phyloP scores from a whole-genome alignment of 1,140 invertebrate species.

The Diuraphis noxia region DNA sequence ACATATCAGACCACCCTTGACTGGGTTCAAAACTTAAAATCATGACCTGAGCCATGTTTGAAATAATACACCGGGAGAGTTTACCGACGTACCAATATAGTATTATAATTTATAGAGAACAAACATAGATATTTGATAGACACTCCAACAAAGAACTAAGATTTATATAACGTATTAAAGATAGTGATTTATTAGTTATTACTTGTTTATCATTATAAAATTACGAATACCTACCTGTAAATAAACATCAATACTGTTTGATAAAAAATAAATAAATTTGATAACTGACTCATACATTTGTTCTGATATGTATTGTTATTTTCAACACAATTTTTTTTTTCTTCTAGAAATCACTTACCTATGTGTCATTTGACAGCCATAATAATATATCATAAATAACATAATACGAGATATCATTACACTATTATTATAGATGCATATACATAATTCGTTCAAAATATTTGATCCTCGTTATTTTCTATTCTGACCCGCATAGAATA shows the following conservation, averaged over 20 bases:
- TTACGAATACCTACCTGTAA: neutral
- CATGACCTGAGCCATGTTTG: too few species aligned
- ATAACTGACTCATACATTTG: neutral
- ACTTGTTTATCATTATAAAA: neutral
- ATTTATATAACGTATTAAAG: neutral
- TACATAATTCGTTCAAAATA: neutral
- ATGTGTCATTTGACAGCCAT: neutral
- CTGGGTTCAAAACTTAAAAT: too few species aligned
- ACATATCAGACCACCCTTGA: too few species aligned
- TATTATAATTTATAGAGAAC: neutral
- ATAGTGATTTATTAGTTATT: neutral
- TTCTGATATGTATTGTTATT: neutral
- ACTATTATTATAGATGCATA: neutral
- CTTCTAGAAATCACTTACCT: neutral
- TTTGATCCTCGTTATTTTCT: neutral
- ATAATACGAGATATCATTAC: neutral
- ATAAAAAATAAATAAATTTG: neutral
- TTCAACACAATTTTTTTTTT: neutral
- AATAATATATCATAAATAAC: neutral
- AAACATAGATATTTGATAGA: neutral
- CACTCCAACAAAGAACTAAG: neutral
- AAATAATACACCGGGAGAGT: too few species aligned
- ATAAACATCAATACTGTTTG: neutral
- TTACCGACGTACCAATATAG: too few species aligned
- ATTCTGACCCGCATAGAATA: neutral